Conservation (phyloP, 2,797 vertebrate species). For the Thamnophis elegans region DNA sequence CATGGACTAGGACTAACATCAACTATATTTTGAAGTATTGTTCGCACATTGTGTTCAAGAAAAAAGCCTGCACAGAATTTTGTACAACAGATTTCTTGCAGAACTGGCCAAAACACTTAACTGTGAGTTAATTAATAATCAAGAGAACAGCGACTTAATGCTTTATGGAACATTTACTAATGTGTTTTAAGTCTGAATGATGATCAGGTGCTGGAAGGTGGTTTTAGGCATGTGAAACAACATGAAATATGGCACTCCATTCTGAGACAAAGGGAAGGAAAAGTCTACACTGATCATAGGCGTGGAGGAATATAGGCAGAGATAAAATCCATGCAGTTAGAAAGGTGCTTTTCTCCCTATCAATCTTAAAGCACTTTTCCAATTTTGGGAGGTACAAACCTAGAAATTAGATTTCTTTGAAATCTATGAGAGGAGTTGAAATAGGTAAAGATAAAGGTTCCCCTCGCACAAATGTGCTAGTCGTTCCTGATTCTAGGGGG, state of each 20-base stretch:
- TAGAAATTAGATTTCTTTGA: not conserved
- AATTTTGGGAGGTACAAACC: not conserved
- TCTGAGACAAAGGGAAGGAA: conserved; percentile 24
- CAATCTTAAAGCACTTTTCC: not conserved
- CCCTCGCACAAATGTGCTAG: too few species aligned
- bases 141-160: conserved; percentile 47
- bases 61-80: conserved; percentile 15
- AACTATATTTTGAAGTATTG: not conserved
- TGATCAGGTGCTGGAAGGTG: conserved; percentile 56
- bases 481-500: too few species aligned
- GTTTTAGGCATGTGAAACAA: conserved; percentile 58
- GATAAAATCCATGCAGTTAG: conserved; percentile 53
- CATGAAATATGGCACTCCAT: conserved; percentile 50
- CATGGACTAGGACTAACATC: not conserved
- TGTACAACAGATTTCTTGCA: conserved; percentile 8
- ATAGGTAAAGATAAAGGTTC: not conserved
- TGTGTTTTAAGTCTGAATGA: conserved; percentile 55
- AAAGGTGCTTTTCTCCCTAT: conserved; percentile 51
- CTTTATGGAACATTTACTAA: conserved; percentile 50
- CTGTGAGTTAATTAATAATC: conserved; percentile 53
- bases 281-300: conserved; percentile 39
- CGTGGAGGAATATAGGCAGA: conserved; percentile 41
- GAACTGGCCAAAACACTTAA: conserved; percentile 45
- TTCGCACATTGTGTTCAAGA: not conserved
- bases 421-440: not conserved